Evolutionary conservation across 2,797 vertebrate genomes (phyloP), one percentile per base, ranked within the genome.

Genomic region (Trachops cirrhosus): DNA sequence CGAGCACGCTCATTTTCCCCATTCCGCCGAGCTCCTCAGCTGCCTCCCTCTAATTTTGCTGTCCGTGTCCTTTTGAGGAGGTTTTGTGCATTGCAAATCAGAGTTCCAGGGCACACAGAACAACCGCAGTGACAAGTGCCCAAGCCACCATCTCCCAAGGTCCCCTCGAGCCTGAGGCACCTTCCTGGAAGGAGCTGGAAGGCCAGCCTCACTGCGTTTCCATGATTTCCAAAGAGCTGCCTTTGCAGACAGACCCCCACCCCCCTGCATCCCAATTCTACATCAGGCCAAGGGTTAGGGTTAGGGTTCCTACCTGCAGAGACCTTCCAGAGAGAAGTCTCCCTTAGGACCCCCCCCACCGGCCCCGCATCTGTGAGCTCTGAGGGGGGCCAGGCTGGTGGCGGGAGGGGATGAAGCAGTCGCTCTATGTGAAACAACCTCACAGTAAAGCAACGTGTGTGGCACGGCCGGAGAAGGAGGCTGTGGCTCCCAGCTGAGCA

Each of bases 251-350:
- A 21, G 32, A 34, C 4, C 2, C 41, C 9, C 34, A 2, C 6
- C 4, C 0, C 26, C 44, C 26, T 0, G 37, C 46, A 4, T 0
- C 24, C 82, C 10, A 0, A 5, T 16, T 19, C 54, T 16, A 3
- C 14, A n/a, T 46, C 78, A 7, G 57, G 64, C 48, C 24, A 5
- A 1, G 39, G 32, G 52, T 22, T 21, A 22, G 52, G 52, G 52
- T 21, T 9, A 22, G 21, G 52, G 24, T 34, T 37, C 62, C 73
- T 22, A 46, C 32, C 73, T 57, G 83, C 39, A 12, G 29, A 48
- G 29, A 18, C 48, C 48, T 54, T 54, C 48, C 41, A 32, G 14
- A 29, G 8, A 32, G 11, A 26, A 10, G 10, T 10, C 44, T 64
- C 74, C 71, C 74, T 41, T 70, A 54, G 26, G 16, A 15, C n/a